phyloP scores from a whole-genome alignment of 2,113 vertebrate species.

The Macrotis lagotis region DNA sequence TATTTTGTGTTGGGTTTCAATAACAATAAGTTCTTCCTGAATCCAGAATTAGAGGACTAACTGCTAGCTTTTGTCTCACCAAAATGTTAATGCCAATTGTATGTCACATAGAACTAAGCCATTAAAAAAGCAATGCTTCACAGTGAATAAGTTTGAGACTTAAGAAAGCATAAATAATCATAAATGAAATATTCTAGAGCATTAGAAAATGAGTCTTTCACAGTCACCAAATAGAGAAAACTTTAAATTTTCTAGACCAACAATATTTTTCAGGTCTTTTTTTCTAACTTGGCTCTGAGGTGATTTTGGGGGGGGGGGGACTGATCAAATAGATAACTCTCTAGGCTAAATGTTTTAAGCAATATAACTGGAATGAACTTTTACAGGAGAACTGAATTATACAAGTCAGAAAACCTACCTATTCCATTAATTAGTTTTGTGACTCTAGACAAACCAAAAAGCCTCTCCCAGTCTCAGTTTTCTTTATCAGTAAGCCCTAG shows the following conservation, averaged over 20 bases:
- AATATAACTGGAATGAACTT: background rate
- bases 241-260: background rate
- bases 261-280: background rate
- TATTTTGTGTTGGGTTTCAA: background rate
- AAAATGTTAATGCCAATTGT: conserved; percentile 29
- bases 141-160: background rate
- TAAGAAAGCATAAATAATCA: background rate
- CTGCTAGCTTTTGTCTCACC: conserved; percentile 19
- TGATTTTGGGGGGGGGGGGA: too few relatives aligned
- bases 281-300: background rate
- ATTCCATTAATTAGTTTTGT: background rate
- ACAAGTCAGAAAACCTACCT: background rate
- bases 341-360: background rate
- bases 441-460: background rate
- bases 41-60: conserved; percentile 40
- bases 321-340: too few relatives aligned
- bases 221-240: conserved; percentile 20
- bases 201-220: background rate
- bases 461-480: background rate
- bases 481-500: background rate
- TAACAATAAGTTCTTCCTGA: conserved; percentile 36
- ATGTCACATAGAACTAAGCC: background rate
- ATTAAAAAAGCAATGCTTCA: conserved; percentile 51
- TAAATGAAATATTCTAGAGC: background rate
- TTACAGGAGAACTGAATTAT: background rate